A percentile compares a stretch with the other conserved stretches of the same genome.
phyloP scores from a whole-genome alignment of 1,140 invertebrate genomes.

The Nasonia giraulti region DNA sequence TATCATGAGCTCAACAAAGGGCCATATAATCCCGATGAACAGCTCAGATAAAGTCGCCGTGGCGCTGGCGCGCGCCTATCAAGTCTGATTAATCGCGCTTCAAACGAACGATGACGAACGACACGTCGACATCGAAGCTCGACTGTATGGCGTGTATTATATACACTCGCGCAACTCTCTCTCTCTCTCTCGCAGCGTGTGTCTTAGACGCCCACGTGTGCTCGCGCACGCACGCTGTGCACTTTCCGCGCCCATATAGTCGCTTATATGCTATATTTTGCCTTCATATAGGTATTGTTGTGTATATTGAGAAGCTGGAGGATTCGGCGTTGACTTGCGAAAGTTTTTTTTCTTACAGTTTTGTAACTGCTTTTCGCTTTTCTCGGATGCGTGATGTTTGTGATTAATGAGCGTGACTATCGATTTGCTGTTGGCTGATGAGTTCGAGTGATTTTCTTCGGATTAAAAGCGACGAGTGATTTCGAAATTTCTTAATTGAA shows the following conservation, averaged over 20 bases:
- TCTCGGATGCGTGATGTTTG: no score
- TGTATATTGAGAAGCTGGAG: no score
- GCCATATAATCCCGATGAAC: slow-evolving; percentile 50
- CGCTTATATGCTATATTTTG: neutral
- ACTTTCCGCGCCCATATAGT: neutral
- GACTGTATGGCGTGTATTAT: neutral
- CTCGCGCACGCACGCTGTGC: slow-evolving; percentile 2
- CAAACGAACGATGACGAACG: slow-evolving; percentile 50
- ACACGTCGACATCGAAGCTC: slow-evolving; percentile 37
- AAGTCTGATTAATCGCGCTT: slow-evolving; percentile 51
- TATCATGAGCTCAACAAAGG: slow-evolving; percentile 43
- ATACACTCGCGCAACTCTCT: neutral
- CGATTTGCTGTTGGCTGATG: no score
- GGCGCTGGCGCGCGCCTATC: slow-evolving; percentile 40
- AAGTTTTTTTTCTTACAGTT: no score
- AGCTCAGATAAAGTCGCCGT: slow-evolving; percentile 41
- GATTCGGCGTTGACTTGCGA: no score
- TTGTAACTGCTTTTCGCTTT: no score
- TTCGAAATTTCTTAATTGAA: no score
- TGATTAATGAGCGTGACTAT: no score
- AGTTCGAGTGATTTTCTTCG: no score
- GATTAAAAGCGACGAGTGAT: no score
- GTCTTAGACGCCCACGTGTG: slow-evolving; percentile 24
- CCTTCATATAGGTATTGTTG: no score
- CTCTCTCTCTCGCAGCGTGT: neutral